Evolutionary conservation across 2,888 invertebrate genomes (phyloP), one percentile per base, ranked within the genome.

Genomic region (Ichneumoninae sp.): DNA sequence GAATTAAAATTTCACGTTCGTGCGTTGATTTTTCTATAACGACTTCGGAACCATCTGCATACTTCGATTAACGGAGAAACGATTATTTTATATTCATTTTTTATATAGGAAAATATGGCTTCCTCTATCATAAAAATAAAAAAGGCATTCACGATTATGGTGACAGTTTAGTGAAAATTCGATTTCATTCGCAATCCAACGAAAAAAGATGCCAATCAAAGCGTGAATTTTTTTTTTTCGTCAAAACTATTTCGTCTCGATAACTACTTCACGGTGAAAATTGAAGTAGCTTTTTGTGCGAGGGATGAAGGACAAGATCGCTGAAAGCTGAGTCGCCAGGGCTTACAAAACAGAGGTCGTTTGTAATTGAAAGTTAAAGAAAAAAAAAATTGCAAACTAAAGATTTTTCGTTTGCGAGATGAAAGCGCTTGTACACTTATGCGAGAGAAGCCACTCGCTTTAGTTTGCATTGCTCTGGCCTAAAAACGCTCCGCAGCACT

Each of bases 401-500:
- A 75, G 52, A 65, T 40, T 54, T 54, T 66, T 22, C 16, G 44
- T 47, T 40, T 73, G 4, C 30, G 65, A 52, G 50, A 63, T 71
- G 71, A 74, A 65, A 81, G 57, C 57, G 30, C 52, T 30, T 63
- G 40, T n/a, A 70, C n/a, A 36, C 22, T 52, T 60, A 50, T 63
- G 10, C 47, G 19, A 60, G 60, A 52, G 60, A 57, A 73, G 77
- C 77, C 66, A 47, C 63, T 68, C 68, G 77, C 60, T 73, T 81
- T 73, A 47, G 77, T 84, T 78, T 77, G 70, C 84, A 74, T 81
- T 84, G 77, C 84, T 81, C 22, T 84, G 84, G 81, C 84, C 84
- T 74, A 81, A 81, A 84, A 84, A 84, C 71, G 63, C 74, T 60
- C 30, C 10, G 63, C 36, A 68, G 40, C 69, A 63, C 63, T 36